These are phyloP conservation scores for Lathronympha strigana DNA, from an alignment of 2,888 invertebrate genomes.

Conservation along the genomic window DNA sequence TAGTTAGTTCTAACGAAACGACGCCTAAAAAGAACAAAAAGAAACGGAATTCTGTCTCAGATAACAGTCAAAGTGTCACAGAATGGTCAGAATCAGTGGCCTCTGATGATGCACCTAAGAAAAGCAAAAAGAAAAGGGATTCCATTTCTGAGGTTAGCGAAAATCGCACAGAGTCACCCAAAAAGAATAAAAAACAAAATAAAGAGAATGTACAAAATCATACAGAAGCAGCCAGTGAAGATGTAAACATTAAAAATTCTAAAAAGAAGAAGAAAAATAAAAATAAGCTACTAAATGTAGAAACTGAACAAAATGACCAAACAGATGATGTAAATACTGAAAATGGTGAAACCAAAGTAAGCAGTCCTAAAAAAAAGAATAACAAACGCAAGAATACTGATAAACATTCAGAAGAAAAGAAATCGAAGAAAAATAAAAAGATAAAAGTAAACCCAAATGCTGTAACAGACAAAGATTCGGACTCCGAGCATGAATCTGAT, in stretches of 20 bases:
- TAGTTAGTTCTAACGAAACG: conserved; percentile 18
- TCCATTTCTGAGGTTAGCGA: not conserved
- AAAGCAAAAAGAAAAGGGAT: conserved; percentile 40
- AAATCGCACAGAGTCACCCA: not conserved
- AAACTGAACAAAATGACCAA: conserved; percentile 1
- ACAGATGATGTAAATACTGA: not conserved
- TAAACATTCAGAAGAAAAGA: conserved; percentile 43
- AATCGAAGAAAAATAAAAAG: conserved; percentile 62
- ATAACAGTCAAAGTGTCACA: conserved; percentile 10
- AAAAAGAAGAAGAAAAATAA: conserved; percentile 37
- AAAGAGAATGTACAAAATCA: conserved; percentile 16
- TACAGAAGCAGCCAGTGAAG: not conserved
- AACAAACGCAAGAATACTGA: conserved; percentile 31
- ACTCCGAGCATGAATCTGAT: conserved; percentile 79
- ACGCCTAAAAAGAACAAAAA: conserved; percentile 39
- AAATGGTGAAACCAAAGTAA: conserved; percentile 6
- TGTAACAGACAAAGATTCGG: conserved; percentile 72
- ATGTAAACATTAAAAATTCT: conserved; percentile 1
- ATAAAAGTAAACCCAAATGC: conserved; percentile 70
- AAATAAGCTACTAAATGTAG: conserved; percentile 10
- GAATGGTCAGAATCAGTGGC: conserved; percentile 3
- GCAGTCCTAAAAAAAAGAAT: conserved; percentile 31
- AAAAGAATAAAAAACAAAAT: conserved; percentile 35
- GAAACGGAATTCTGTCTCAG: conserved; percentile 19
- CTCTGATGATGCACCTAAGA: conserved; percentile 13